Evolutionary conservation across 92 coral and sea anemone species (phyloP), one percentile per base, ranked within the genome.

Genomic region (Siderastrea radians): DNA sequence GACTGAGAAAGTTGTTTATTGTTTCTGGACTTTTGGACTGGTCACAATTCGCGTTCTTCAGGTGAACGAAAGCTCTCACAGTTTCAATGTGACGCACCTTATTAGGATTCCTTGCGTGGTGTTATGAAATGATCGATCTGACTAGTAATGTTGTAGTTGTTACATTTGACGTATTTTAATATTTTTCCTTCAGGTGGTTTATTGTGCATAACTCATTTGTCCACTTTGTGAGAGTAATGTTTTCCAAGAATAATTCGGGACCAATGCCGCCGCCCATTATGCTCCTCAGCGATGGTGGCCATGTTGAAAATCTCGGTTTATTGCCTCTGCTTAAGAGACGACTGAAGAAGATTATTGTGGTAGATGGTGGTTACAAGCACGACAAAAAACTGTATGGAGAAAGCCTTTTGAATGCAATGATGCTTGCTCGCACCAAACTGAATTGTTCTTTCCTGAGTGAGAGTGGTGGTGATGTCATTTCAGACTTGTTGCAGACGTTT

Each of bases 261-360:
- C 91, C 86, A 14, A 71, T 87, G 47, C 91, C 91, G 9, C 91
- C 91, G 2, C 73, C 91, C 15, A 49, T 87, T 1, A 53, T 87
- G 60, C 83, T 57, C 4, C 91, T 87, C 50, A 87, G 91, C 72
- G 91, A 87, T 74, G 91, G 91, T 5, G 91, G 91, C 68, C 91
- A 87, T 54, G 47, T 62, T 7, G 91, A 87, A 81, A 87, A 87
- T 49, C 84, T 87, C 6, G 86, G 66, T 8, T 57, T 79, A 19
- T 72, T 79, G 69, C 91, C 86, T 26, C 47, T 87, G 65, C 66
- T 87, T 50, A 87, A 79, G 84, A 78, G 66, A 3, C 7, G 46
- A 45, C 74, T 67, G 7, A 49, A 49, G 50, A 87, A 65, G 48
- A 87, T 87, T 17, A 38, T 79, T 13, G 75, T 87, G 4, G 79